Conservation (phyloP, 2,113 vertebrate species). For the Alouatta palliata region DNA sequence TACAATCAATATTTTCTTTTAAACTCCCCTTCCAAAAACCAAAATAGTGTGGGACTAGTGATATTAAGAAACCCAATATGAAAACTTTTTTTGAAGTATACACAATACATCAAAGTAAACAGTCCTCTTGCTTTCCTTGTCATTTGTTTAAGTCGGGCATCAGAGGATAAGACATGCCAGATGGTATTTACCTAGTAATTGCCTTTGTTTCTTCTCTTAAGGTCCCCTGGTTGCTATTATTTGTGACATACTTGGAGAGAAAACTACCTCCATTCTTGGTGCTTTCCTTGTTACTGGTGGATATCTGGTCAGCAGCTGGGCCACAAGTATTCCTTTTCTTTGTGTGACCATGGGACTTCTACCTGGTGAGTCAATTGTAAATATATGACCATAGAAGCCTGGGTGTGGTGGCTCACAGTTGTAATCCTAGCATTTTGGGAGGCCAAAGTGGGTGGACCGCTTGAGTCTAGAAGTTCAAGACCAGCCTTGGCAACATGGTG, state of each 20-base stretch:
- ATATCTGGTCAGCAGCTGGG: constrained; percentile 91
- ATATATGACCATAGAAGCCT: background rate
- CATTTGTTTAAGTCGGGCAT: background rate
- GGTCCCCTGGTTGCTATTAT: constrained; percentile 89
- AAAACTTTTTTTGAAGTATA: background rate
- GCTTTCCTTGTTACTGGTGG: constrained; percentile 88
- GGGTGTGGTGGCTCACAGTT: no score
- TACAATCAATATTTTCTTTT: background rate
- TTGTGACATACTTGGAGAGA: constrained; percentile 88
- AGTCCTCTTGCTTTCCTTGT: background rate
- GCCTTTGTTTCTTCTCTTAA: constrained; percentile 66
- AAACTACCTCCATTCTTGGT: constrained; percentile 86
- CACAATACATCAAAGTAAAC: background rate
- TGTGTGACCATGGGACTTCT: constrained; percentile 94
- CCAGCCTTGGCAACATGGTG: no score
- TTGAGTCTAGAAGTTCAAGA: no score
- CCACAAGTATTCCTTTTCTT: constrained; percentile 89
- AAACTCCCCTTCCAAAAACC: background rate
- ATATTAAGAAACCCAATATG: background rate
- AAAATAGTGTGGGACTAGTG: background rate
- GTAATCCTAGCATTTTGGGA: no score
- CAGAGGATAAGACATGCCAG: background rate
- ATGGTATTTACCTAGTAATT: background rate
- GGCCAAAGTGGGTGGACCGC: no score
- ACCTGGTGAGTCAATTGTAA: constrained; percentile 86